Evolutionary conservation across 2,113 vertebrate genomes (phyloP), one percentile per base, ranked within the genome.

Genomic region (Xiphophorus hellerii): DNA sequence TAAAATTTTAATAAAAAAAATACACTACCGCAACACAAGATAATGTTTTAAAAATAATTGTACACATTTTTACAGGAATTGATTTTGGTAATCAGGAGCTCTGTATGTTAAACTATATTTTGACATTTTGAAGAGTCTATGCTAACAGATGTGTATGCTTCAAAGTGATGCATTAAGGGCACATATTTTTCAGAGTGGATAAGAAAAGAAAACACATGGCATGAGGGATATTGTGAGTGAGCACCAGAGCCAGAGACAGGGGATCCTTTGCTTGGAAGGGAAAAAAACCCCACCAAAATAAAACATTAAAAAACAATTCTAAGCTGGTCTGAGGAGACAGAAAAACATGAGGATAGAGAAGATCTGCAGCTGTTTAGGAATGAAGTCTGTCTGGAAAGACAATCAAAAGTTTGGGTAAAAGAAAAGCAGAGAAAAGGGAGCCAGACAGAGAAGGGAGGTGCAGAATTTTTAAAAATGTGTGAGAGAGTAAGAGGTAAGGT

Each of bases 321-420:
- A 44, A 80, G 61, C 29, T 8, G 1, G 71, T 76, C 84, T 35
- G 31, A 60, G 74, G 69, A 68, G 68, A 62, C 12, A 54, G 30
- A 77, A 73, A 72, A 66, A 79, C 20, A 78, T 66, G 35, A 48
- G 68, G 88, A 80, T 51, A 77, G 28, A 76, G 76, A 65, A 73
- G 37, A 83, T 86, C 73, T 83, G 74, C 70, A 77, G 77, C 71
- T 82, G 71, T 89, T 84, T 80, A 81, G 89, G 85, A 88, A 88
- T 90, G 84, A 89, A 89, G 80, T 87, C 66, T 87, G 83, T 81
- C 90, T 94, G 90, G 89, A 89, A 91, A 92, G 80, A 91, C 81
- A 81, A 93, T 92, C 84, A 88, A 83, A 74, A 67, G 25, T 82
- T 61, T 77, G 79, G 76, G 71, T 33, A 35, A 68, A 62, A 73